Base-by-base conservation (phyloP, 2,888 invertebrate species). In the Pristionchus fissidentatus region DNA sequence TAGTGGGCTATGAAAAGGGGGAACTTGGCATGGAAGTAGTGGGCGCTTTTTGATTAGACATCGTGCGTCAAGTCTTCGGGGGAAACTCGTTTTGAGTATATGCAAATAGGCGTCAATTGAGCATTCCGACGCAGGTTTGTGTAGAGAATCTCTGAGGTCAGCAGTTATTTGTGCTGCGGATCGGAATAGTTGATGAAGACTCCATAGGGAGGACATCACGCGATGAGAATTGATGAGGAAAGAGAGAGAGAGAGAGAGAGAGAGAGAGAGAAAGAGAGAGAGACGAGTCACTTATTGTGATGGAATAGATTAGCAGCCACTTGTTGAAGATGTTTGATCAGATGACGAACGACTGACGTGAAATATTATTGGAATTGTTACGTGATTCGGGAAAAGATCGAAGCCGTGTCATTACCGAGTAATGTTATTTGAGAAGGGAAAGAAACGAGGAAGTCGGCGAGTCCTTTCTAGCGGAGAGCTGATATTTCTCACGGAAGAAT, bases 401-500 rank as follows among this genome's bases (percentile, higher is more conserved):
- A 32, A 32, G 32, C 22, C 10, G n/a, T n/a, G n/a, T 26, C 8
- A 13, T 10, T 55, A 52, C 22, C 22, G 26, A 55, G 55, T 26
- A 8, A 1, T n/a, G 10, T 8, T 13, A 43, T 35, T 15, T 62
- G 32, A n/a, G 35, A 62, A 35, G 35, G 26, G 43, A 7, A 41
- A n/a, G 55, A 55, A 55, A 55, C 13, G 55, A 22, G 70, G 70
- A 70, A 70, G 70, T 70, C 41, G 7, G n/a, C 41, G 38, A 41
- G 26, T 7, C 26, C 8, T 55, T n/a, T n/a, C n/a, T n/a, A n/a
- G n/a, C n/a, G n/a, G n/a, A n/a, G 55, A 4, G 41, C 41, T 70
- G 70, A 70, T 70, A 70, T 38, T 41, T 70, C 70, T 35, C 70
- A 70, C 70, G 70, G 41, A 22, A n/a, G 70, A 70, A 70, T 70